Evolutionary conservation across 2,888 invertebrate genomes (phyloP).

Genomic region (Toxonevra muliebris): DNA sequence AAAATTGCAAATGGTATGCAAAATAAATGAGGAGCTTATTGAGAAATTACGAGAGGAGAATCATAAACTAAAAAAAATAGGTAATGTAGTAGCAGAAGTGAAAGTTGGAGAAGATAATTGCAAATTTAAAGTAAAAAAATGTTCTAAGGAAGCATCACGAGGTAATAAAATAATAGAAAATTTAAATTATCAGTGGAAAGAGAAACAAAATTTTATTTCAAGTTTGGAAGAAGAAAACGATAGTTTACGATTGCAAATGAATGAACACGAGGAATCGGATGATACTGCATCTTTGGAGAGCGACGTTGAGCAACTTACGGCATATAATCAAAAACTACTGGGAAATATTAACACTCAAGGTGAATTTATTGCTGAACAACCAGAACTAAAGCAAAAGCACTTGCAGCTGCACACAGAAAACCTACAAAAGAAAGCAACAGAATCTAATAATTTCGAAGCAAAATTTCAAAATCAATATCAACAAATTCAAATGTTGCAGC

Average conservation of each 20-base stretch:
- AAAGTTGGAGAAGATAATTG: neutral
- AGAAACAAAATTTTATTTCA: conserved; percentile 11
- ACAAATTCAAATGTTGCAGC: conserved; percentile 17
- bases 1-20: neutral
- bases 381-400: neutral
- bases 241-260: neutral
- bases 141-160: neutral
- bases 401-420: conserved; percentile 17
- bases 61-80: neutral
- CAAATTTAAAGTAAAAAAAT: neutral
- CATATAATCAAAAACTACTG: conserved; percentile 1
- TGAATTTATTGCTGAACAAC: neutral
- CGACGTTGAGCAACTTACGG: neutral
- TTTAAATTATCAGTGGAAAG: neutral
- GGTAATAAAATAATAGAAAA: neutral
- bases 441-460: neutral
- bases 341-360: neutral
- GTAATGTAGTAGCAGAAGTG: neutral
- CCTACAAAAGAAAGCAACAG: conserved; percentile 20
- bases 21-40: conserved; percentile 9
- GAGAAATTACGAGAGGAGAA: conserved; percentile 12
- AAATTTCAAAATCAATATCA: neutral
- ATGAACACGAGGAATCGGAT: neutral
- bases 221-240: conserved; percentile 19
- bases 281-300: neutral